phyloP scores from a whole-genome alignment of 2,113 vertebrate species.

The Perca fluviatilis region DNA sequence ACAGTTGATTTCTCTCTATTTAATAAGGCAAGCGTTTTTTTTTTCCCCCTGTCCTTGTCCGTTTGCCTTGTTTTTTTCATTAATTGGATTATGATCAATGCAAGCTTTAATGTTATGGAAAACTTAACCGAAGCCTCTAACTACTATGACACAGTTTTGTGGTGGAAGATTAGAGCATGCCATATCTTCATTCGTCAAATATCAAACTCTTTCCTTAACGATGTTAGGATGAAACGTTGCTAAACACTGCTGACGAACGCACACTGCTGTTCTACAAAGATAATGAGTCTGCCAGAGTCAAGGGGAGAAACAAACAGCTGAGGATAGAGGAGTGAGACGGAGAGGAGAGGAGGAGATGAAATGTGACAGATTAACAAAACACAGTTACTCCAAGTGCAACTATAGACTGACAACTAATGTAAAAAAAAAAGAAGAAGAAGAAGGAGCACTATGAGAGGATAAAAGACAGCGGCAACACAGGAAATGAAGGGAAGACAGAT shows the following conservation, averaged over 20 bases:
- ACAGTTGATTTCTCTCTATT: constrained; percentile 80
- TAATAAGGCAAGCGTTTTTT: constrained; percentile 78
- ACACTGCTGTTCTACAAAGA: constrained; percentile 78
- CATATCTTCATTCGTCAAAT: constrained; percentile 78
- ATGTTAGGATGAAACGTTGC: constrained; percentile 74
- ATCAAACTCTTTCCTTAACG: constrained; percentile 77
- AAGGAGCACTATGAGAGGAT: constrained; percentile 10
- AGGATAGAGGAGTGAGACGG: constrained; percentile 53
- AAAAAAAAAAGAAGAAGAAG: constrained; percentile 1
- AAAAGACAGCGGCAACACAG: constrained; percentile 53
- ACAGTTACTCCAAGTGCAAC: constrained; percentile 62
- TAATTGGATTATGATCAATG: constrained; percentile 86
- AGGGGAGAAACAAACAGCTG: constrained; percentile 77
- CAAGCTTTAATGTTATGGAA: constrained; percentile 80
- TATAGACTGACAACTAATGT: constrained; percentile 58
- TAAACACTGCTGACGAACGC: constrained; percentile 82
- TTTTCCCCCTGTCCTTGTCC: constrained; percentile 46
- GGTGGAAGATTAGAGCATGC: constrained; percentile 74
- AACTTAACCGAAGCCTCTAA: constrained; percentile 73
- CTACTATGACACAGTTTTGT: constrained; percentile 75
- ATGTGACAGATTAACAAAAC: constrained; percentile 73
- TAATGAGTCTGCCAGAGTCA: constrained; percentile 81
- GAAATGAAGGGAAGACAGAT: constrained; percentile 42
- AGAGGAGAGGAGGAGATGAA: constrained; percentile 49
- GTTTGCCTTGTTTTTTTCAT: constrained; percentile 51